Base-by-base conservation (phyloP, 2,888 invertebrate genomes). In the Tipula helvola region DNA sequence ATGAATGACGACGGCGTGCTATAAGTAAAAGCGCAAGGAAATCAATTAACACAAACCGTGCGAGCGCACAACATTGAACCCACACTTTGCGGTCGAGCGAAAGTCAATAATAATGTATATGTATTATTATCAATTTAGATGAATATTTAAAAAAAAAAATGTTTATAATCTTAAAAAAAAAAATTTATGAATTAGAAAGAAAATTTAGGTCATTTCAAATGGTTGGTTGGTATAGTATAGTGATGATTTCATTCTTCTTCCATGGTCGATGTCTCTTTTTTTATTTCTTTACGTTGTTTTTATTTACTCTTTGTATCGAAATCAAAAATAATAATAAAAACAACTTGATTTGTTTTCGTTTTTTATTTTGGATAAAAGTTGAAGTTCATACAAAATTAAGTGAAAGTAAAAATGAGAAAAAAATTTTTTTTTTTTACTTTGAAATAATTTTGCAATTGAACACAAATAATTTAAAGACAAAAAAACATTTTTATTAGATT, bases 151-250 rank as follows among this genome's bases (percentile, higher is more conserved):
- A 57, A 57, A 57, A 57, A 57, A 16, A 57, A 57, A 57, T 16
- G 16, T 71, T 71, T 71, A 71, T 28, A 71, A 71, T 71, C 71
- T 71, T 71, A n/a, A n/a, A 10, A 44, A 44, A 44, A 44, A 44
- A 44, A 71, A 71, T 28, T 1, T 28, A 2, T 18, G 71, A 71
- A 71, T 71, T 71, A 71, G 28, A 71, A 71, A 71, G 71, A 71
- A 71, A 71, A 71, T 71, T 71, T 71, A 71, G 71, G 71, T 71
- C 71, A 71, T 71, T 71, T 71, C 71, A 71, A 71, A 71, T 71
- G 71, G 71, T 71, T 71, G 71, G 71, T 52, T 28, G 28, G 57
- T 57, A 57, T 57, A 28, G 28, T 71, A 71, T 13, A 71, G 71
- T 71, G 71, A 71, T 71, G 71, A 71, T 71, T 71, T 71, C 71